Base-by-base conservation (phyloP, 1,140 invertebrate genomes). In the Bombus confusus region DNA sequence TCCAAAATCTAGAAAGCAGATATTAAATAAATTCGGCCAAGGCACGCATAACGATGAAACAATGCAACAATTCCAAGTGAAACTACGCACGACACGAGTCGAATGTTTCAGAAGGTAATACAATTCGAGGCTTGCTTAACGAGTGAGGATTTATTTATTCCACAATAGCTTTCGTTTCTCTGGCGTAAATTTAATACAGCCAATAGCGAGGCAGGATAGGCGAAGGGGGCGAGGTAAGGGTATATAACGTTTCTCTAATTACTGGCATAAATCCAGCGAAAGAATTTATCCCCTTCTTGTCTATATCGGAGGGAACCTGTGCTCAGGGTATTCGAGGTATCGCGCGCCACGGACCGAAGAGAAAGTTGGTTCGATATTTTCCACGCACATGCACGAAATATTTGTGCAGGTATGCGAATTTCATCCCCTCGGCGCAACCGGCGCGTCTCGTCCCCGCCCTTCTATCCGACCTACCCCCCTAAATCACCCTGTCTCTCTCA, bases 241-340 rank as follows among this genome's bases (percentile, higher is more conserved):
- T 3, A 43, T 62, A 80, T 37, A 71, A 78, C 57, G 77, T 79
- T 84, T 71, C 83, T 84, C 83, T 84, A 84, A 84, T 84, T 84
- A 84, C 83, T 69, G 85, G 84, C 80, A 89, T 89, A 89, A 89
- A 88, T 89, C 74, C 84, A 89, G 80, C 71, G 80, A 89, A 87
- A 89, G 88, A 86, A 81, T 83, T 83, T 83, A 83, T 68, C 78
- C 79, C 76, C 68, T 76, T 57, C 77, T 84, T 72, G 83, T 28
- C 66, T 59, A 9, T 62, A 79, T 43, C 68, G 28, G 28, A 28
- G 68, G 52, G 28, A 57, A 25, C 4, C 41, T 22, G 28, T 25
- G 75, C 75, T 68, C 37, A 34, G 57, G n/a, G 78, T 80, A 68
- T 85, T 85, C n/a, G 52, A 72, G 69, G 41, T 64, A 80, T 80